Conservation (phyloP, 2,113 vertebrate genomes). For the Nannospalax galili region DNA sequence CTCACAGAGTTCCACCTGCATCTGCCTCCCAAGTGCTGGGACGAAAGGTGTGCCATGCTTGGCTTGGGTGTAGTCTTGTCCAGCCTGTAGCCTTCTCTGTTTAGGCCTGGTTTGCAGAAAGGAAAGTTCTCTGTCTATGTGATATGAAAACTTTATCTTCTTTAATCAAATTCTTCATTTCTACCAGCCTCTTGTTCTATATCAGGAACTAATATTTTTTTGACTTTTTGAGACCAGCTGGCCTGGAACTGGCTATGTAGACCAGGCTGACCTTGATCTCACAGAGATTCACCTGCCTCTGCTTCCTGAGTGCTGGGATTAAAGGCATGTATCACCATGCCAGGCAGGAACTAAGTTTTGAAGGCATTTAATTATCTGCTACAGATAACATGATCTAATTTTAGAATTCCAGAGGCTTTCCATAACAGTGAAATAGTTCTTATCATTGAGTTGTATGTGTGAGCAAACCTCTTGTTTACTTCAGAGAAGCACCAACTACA, state of each 20-base stretch:
- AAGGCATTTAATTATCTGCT: constrained; percentile 16
- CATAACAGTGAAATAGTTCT: not conserved
- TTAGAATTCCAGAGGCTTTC: not conserved
- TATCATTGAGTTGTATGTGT: not conserved
- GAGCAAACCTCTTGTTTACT: not conserved
- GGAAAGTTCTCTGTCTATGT: not conserved
- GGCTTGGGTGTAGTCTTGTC: too few species aligned
- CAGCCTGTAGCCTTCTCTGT: not conserved
- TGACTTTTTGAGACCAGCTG: too few species aligned
- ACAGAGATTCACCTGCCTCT: too few species aligned
- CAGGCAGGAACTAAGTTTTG: not conserved
- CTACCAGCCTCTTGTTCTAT: not conserved
- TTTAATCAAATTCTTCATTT: not conserved
- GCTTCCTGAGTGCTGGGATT: too few species aligned
- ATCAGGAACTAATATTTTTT: not conserved
- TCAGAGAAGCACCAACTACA: not conserved
- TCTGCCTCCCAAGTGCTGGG: too few species aligned
- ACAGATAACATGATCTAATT: not conserved
- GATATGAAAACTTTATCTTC: not conserved
- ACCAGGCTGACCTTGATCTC: too few species aligned
- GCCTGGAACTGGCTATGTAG: too few species aligned
- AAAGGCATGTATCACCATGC: too few species aligned
- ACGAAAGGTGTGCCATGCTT: too few species aligned
- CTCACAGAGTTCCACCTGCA: too few species aligned
- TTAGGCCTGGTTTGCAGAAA: not conserved